Evolutionary conservation across 2,888 invertebrate genomes (phyloP), one percentile per base, ranked within the genome.

Genomic region (Caenorhabditis sp.): DNA sequence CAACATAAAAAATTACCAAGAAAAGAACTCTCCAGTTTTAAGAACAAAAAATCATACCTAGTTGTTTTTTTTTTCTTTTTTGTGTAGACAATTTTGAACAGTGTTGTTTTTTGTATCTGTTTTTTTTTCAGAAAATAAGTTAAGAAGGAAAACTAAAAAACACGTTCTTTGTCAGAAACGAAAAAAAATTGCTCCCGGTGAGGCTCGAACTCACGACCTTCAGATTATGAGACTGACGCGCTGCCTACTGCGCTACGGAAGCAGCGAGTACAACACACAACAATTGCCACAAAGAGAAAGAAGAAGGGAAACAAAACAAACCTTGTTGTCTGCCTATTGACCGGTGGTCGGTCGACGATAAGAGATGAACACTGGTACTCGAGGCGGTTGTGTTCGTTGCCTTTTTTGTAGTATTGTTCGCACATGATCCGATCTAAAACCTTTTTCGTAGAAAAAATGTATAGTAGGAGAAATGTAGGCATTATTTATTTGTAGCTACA

Each of bases 201-300:
- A 93, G 93, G 93, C 92, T 93, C 93, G 93, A 93, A 93, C 93
- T 93, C 93, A 93, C 93, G 93, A 93, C 93, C 93, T 93, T 93
- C 92, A 93, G 92, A 93, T 93, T 92, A 93, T 92, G 92, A 93
- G 93, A 93, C 92, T 93, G 92, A 93, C 93, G 93, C 93, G 92
- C 93, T 93, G 91, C 93, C 93, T 92, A 92, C 93, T 93, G 93
- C 92, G 82, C 82, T 81, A 83, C 76, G 77, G 77, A 77, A 77
- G 77, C 77, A 20, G 21, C 52, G 21, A 21, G 20, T 7, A 31
- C 3, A 52, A 23, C 21, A 52, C 52, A 52, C 43, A 43, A 43
- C 17, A 43, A 12, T 17, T 2, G 21, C 3, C 21, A 53, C 2
- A 21, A 21, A 21, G 17, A 26, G 5, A n/a, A 56, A 26, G 26